Evolutionary conservation across 2,888 invertebrate species (phyloP), one percentile per base, ranked within the genome.

Genomic region (Agriopis leucophaearia): DNA sequence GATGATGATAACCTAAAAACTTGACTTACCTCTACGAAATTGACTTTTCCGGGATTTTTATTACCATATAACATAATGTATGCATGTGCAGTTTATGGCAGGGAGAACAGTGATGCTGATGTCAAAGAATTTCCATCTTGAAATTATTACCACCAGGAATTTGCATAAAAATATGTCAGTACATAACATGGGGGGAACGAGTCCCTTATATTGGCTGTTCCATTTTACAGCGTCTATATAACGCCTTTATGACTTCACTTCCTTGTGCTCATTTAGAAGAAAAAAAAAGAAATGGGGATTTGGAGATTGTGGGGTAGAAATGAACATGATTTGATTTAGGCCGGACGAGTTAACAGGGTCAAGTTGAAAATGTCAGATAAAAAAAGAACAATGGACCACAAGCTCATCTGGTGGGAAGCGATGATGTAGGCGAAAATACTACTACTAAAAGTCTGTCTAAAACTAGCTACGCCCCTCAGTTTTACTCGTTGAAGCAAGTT

Each of bases 131-230:
- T 64, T 35, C 60, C 68, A 64, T 64, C 47, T 44, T 35, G 13
- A 51, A 69, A 47, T 63, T 60, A 68, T 68, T 64, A 57, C 60
- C 51, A 45, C 35, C 1, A 57, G 51, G 68, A 71, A 72, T 75
- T 72, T 72, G 55, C 74, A 71, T 75, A 67, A 74, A 75, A 75
- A 74, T 71, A 72, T 72, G 71, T 71, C 63, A 71, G 74, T 71
- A 62, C 69, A 66, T 75, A 75, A 72, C 50, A 50, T 40, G 58
- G 13, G 64, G 8, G 35, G 45, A 59, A 66, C 13, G 64, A 54
- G 54, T 47, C 42, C 10, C 38, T 63, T 72, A 74, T 75, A 74
- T 75, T 74, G 72, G 75, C 70, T 66, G 62, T 68, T 72, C 55
- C 65, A 58, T 74, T 77, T 77, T 75, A 75, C 73, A 77, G 47